Base-by-base conservation (phyloP, 2,888 invertebrate genomes). In the Harpagoxenus sublaevis region DNA sequence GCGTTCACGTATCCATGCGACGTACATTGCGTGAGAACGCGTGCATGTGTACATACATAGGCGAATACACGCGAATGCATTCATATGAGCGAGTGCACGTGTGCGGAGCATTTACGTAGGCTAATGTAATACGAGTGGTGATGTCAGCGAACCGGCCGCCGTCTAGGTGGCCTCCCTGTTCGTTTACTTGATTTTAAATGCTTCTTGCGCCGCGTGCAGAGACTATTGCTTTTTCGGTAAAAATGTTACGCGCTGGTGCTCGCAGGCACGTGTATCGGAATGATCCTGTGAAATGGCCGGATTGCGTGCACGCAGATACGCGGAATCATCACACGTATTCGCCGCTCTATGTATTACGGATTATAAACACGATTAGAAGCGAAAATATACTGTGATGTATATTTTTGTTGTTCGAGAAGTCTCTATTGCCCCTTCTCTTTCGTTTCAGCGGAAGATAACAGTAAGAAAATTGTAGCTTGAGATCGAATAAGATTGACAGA, bases 91-190 rank as follows among this genome's bases (percentile, higher is more conserved):
- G 71, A 28, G 75, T 87, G 70, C 65, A 39, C 57, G 62, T 68
- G 63, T 73, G 87, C 88, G 89, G 92, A 92, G 28, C 90, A 91
- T 93, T 94, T 92, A 92, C 93, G 92, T 89, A 92, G 93, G 92
- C 92, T 90, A 93, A 93, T 91, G 92, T 93, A 93, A 93, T 94
- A 91, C 86, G 86, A 88, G 90, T 88, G 91, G 86, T 94, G 93
- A 94, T 93, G 93, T 94, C 93, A 93, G 90, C 92, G 87, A 87
- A 85, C 83, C 68, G 83, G 65, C 83, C 84, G 60, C 35, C 65
- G 73, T 74, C 63, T 63, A 86, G 87, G 83, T 81, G 83, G 84
- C 71, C 84, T 83, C 63, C 73, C 42, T 66, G 83, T 65, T 73
- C n/a, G 60, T 75, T 83, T 55, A 60, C 55, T 77, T 83, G 83